These are phyloP conservation scores for Babyrousa celebensis DNA, from an alignment of 2,797 vertebrate genomes.

Conservation along the genomic window DNA sequence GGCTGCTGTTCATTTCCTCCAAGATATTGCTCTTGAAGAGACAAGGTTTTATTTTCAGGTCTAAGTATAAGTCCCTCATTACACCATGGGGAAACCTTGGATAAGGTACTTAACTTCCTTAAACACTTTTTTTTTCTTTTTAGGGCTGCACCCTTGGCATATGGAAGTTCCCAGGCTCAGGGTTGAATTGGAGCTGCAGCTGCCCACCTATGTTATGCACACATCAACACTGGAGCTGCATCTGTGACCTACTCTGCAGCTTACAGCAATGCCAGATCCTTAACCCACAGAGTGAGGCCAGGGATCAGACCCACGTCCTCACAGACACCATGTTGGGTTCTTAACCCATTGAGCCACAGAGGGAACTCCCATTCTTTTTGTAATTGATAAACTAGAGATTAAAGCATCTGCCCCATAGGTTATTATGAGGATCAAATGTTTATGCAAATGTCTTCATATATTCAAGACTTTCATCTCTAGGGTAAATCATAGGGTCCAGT, in stretches of 20 bases:
- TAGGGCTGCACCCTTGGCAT: too few relatives aligned
- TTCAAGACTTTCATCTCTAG: background rate
- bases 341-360: too few relatives aligned
- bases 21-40: background rate
- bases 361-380: background rate
- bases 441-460: background rate
- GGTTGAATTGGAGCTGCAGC: too few relatives aligned
- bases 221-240: too few relatives aligned
- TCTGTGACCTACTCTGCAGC: too few relatives aligned
- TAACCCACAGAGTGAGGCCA: too few relatives aligned
- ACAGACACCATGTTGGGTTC: too few relatives aligned
- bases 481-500: background rate
- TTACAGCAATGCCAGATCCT: too few relatives aligned
- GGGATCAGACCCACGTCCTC: too few relatives aligned
- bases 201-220: too few relatives aligned
- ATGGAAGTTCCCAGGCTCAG: too few relatives aligned
- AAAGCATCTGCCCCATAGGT: background rate
- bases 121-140: too few relatives aligned
- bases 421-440: background rate
- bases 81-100: background rate
- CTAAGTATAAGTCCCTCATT: background rate
- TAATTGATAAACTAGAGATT: background rate
- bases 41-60: background rate
- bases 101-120: background rate
- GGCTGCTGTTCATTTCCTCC: background rate